Percentiles rank a stretch among this genome's conserved stretches.
Conservation (phyloP, 2,797 vertebrate genomes). For the Alouatta caraya region DNA sequence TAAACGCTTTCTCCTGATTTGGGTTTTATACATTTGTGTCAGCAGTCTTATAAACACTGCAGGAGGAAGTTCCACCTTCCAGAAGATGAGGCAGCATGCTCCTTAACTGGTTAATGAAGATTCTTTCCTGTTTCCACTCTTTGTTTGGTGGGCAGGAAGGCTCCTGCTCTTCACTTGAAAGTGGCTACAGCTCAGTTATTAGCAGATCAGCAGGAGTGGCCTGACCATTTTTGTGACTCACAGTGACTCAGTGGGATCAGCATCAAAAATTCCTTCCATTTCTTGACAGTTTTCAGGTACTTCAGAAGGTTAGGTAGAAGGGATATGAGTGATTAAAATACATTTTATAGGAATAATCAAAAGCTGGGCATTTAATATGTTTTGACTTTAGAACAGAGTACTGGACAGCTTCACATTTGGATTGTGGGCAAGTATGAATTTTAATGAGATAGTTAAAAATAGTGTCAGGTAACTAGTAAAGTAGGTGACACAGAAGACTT, state of each 20-base stretch:
- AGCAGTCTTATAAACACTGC: background rate
- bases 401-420: background rate
- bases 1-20: background rate
- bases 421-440: background rate
- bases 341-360: background rate
- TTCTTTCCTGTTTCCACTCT: background rate
- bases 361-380: background rate
- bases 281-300: background rate
- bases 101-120: background rate
- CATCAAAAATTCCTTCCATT: background rate
- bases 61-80: background rate
- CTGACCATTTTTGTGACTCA: background rate
- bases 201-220: background rate
- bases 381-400: conserved; percentile 13
- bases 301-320: background rate
- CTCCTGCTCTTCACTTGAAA: background rate
- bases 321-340: background rate
- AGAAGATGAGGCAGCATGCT: background rate
- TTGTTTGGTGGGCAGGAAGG: background rate
- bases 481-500: background rate
- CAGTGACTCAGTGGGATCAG: background rate
- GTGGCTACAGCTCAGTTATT: background rate
- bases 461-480: background rate
- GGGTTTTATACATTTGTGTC: background rate
- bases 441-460: background rate